These are phyloP conservation scores for Acleris holmiana DNA, from an alignment of 2,888 invertebrate genomes.

Conservation along the genomic window DNA sequence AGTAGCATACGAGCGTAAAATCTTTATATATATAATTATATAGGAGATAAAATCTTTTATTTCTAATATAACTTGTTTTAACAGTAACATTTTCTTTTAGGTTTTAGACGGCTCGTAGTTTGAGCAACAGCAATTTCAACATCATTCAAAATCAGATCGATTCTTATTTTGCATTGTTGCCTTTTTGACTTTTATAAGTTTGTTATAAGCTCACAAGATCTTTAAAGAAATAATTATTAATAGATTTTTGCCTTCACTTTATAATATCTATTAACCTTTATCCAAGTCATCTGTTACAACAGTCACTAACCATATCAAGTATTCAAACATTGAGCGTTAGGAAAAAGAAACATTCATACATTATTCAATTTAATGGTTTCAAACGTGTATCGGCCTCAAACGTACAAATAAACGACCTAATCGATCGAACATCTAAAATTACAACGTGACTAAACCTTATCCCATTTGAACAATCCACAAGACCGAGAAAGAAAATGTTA, in stretches of 20 bases:
- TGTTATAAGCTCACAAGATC: too few species aligned
- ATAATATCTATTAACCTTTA: too few species aligned
- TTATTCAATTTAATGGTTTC: slow-evolving; percentile 28
- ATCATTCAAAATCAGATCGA: background rate
- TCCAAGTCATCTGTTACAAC: background rate
- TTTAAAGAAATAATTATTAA: too few species aligned
- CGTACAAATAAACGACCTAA: slow-evolving; percentile 26
- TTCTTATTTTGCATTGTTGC: too few species aligned
- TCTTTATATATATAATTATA: slow-evolving; percentile 59
- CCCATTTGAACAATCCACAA: background rate
- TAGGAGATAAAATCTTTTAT: slow-evolving; percentile 73
- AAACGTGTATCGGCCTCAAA: slow-evolving; percentile 10
- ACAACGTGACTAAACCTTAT: background rate
- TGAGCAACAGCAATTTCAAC: slow-evolving; percentile 58
- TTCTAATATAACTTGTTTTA: slow-evolving; percentile 61
- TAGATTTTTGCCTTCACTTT: too few species aligned
- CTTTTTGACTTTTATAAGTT: too few species aligned
- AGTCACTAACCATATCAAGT: slow-evolving; percentile 3
- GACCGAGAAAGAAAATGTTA: slow-evolving; percentile 54
- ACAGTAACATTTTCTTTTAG: slow-evolving; percentile 60
- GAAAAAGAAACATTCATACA: slow-evolving; percentile 17
- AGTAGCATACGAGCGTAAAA: slow-evolving; percentile 76
- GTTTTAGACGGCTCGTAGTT: slow-evolving; percentile 42
- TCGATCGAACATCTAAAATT: slow-evolving; percentile 20
- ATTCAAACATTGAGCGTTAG: slow-evolving; percentile 4